Conservation (phyloP, 2,888 invertebrate genomes). For the Aquatica leii region DNA sequence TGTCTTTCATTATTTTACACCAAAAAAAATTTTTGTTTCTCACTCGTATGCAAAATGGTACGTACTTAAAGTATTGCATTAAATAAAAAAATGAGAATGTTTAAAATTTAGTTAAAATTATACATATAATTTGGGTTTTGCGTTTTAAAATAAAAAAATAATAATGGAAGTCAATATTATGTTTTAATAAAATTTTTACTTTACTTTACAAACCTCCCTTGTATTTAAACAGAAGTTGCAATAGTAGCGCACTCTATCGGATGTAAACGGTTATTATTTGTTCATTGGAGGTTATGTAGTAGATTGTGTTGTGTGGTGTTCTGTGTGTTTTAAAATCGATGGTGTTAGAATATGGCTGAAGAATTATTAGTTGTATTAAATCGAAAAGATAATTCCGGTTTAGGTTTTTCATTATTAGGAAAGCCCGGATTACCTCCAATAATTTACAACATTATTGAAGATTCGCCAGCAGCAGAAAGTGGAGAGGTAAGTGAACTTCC, state of each 20-base stretch:
- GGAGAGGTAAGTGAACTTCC: constrained; percentile 74
- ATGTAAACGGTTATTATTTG: constrained; percentile 44
- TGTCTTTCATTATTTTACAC: no score
- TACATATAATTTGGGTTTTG: no score
- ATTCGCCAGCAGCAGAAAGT: constrained; percentile 91
- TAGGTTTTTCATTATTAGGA: constrained; percentile 90
- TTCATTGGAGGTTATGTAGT: constrained; percentile 57
- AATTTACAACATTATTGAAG: constrained; percentile 92
- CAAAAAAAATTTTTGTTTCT: no score
- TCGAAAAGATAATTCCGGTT: constrained; percentile 86
- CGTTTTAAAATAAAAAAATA: no score
- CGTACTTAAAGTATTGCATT: no score
- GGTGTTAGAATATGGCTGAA: constrained; percentile 75
- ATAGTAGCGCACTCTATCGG: constrained; percentile 47
- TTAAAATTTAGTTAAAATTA: no score
- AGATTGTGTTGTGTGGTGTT: constrained; percentile 50
- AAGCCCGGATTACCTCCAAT: constrained; percentile 92
- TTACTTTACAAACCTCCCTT: no score
- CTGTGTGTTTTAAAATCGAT: constrained; percentile 54
- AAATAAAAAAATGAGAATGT: no score
- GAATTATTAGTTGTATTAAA: constrained; percentile 88
- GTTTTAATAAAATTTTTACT: no score
- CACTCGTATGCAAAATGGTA: no score
- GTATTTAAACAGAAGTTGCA: no score
- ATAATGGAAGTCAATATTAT: no score